Base-by-base conservation (phyloP, 30 jellyfish, hydroid and myxozoan species). In the Aurelia aurita region DNA sequence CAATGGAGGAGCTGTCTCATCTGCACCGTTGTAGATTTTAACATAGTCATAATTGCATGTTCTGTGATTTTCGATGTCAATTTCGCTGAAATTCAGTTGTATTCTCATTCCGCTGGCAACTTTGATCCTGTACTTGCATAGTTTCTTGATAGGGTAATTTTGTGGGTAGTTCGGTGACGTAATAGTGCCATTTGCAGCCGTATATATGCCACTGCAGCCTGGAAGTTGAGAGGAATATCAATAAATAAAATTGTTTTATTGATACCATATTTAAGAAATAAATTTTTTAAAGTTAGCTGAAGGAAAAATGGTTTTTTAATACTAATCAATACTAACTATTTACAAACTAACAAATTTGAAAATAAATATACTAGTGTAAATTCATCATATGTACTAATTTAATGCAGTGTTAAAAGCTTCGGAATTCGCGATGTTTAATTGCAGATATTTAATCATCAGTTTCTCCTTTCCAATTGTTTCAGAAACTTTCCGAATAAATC, bases 141-240 rank as follows among this genome's bases (percentile, higher is more conserved):
- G 22, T 28, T 69, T 49, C 45, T 51, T 62, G 67, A 16, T 31
- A 3, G 88, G 90, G 45, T 87, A 87, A 43, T 68, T 58, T 34
- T 43, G 28, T 25, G 96, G 96, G 64, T 87, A 87, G 63, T 69
- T 69, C 19, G 96, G 96, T 31, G 96, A 58, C 8, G 91, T 21
- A 43, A 87, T 31, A 2, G 76, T 79, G 25, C 96, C 96, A 68
- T 60, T 87, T 54, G 63, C 67, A 5, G 82, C 88, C 1, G 92
- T 77, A 28, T 29, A 71, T 49, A 58, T 54, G 11, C 77, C 92
- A 58, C 88, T 79, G 77, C 96, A 87, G 28, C 91, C 96, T 87
- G 18, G 18, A 39, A 39, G 15, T 39, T 14, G 54, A 51, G 20
- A n/a, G 11, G 22, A 26, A 34, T 77, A 9, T 3, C 10, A 49